Base-by-base conservation (phyloP, 1,140 invertebrate species). In the Augochlora pura region DNA sequence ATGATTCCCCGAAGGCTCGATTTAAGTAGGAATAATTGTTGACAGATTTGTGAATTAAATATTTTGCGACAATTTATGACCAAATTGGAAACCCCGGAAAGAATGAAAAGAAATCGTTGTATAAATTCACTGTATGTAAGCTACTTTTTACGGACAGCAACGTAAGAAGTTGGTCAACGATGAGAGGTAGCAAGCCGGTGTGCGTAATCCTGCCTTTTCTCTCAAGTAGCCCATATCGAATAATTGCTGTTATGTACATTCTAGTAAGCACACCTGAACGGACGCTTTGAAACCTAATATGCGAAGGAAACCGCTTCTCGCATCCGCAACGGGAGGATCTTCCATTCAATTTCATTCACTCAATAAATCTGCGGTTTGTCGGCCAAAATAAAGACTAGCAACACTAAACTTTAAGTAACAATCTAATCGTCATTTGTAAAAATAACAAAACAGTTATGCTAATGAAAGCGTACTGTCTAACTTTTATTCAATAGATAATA, bases 261-360 rank as follows among this genome's bases (percentile, higher is more conserved):
- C 63, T 74, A 59, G 39, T 74, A 59, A 42, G 42, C 21, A 62
- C 42, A 67, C 62, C 54, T 79, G 70, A 74, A 74, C 62, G 70
- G 9, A 49, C 42, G 52, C 77, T 66, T 74, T 74, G 70, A 66
- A 74, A 79, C 42, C 70, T 39, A 74, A 74, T 79, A 79, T 63
- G 54, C 69, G 38, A 60, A 79, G 77, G 71, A 74, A 79, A 74
- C 62, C 62, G 71, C 52, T 49, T 66, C 39, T 38, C 39, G 62
- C 39, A 66, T 66, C 52, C 60, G 52, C 52, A 25, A 60, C 66
- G 54, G 46, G 52, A 79, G 25, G 52, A 79, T 79, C 73, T 79
- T 74, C 77, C 77, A 59, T 79, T 79, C 70, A 79, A 79, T 79
- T 74, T 79, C 77, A 79, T 39, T 14, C n/a, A 12, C 2, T 57